Conservation (phyloP, 2,888 invertebrate genomes). For the Sinotaia quadrata region DNA sequence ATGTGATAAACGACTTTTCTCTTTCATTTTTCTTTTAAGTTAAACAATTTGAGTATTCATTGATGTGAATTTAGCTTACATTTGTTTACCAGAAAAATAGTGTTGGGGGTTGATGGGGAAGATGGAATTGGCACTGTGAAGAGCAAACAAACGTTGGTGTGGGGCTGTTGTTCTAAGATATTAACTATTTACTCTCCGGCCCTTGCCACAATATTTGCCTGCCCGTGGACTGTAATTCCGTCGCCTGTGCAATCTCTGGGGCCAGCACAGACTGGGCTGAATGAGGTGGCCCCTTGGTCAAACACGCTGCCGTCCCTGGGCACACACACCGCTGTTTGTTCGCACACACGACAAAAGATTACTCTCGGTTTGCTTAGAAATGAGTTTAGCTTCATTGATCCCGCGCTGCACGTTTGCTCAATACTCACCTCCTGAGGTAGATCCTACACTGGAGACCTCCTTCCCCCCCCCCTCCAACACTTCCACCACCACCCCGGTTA, state of each 20-base stretch:
- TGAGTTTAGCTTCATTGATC: conserved; percentile 36
- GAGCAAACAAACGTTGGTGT: conserved; percentile 34
- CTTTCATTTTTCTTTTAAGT: too few species aligned
- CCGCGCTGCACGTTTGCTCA: conserved; percentile 6
- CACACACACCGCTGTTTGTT: conserved; percentile 35
- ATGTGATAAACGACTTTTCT: too few species aligned
- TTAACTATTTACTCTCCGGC: conserved; percentile 44
- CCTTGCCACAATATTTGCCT: conserved; percentile 42
- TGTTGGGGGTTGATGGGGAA: not conserved
- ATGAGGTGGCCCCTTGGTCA: conserved; percentile 17
- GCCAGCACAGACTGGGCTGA: conserved; percentile 20
- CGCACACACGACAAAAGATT: conserved; percentile 38
- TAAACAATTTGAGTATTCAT: too few species aligned
- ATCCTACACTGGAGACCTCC: not conserved
- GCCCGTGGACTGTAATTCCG: conserved; percentile 41
- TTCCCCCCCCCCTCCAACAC: not conserved
- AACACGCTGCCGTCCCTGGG: conserved; percentile 23
- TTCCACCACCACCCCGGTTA: not conserved
- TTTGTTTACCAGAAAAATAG: not conserved
- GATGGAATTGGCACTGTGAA: conserved; percentile 29
- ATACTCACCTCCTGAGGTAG: conserved; percentile 12
- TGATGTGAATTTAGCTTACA: too few species aligned
- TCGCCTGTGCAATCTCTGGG: conserved; percentile 32
- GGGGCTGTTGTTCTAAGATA: conserved; percentile 44
- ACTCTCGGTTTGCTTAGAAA: conserved; percentile 37